These are phyloP conservation scores for Dolichopus griseipennis DNA, from an alignment of 2,888 invertebrate species.

Conservation along the genomic window DNA sequence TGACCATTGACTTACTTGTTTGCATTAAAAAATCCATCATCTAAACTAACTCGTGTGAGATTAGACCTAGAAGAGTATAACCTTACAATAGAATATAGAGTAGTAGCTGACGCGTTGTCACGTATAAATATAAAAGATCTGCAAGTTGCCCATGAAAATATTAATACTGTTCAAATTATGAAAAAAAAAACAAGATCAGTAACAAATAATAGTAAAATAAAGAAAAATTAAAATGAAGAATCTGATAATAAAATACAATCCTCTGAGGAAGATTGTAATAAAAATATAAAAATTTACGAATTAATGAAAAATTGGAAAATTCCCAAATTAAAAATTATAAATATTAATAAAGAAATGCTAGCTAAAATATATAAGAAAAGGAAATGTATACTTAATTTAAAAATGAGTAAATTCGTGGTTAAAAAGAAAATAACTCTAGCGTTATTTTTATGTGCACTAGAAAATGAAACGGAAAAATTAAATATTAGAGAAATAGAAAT, in stretches of 20 bases:
- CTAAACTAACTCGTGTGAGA: constrained; percentile 24
- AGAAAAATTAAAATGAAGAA: not conserved
- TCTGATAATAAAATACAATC: not conserved
- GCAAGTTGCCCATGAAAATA: not conserved
- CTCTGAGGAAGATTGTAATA: not conserved
- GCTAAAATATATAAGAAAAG: no score
- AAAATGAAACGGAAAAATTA: not conserved
- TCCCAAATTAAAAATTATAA: not conserved
- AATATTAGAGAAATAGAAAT: not conserved
- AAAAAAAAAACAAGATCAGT: constrained; percentile 6
- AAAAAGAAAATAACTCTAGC: not conserved
- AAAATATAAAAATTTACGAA: not conserved
- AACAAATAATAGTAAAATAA: constrained; percentile 7
- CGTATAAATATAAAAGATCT: not conserved
- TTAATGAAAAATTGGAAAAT: not conserved
- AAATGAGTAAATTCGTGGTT: not conserved
- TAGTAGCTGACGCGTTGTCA: constrained; percentile 11
- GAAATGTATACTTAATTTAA: no score
- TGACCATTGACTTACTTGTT: constrained; percentile 24
- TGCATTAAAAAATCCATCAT: constrained; percentile 24
- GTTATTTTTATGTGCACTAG: not conserved
- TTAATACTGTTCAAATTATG: no score
- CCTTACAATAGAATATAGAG: constrained; percentile 19
- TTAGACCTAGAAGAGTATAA: constrained; percentile 22
- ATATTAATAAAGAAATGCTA: no score